phyloP scores from a whole-genome alignment of 1,140 invertebrate genomes.

The Asbolus verrucosus region DNA sequence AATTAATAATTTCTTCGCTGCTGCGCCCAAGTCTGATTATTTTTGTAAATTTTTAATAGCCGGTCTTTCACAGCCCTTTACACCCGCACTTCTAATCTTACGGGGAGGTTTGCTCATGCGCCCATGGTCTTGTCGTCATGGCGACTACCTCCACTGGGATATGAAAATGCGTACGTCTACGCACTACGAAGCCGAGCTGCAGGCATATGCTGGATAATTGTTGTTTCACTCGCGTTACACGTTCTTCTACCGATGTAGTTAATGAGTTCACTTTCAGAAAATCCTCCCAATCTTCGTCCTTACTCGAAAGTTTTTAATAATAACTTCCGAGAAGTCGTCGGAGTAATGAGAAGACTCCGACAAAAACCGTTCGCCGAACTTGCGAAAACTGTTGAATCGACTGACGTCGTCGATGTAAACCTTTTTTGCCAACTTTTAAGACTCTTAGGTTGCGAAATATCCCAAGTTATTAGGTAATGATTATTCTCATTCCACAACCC shows the following conservation, averaged over 20 bases:
- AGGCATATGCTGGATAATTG: slow-evolving; percentile 21
- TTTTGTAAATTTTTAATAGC: slow-evolving; percentile 43
- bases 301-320: no score
- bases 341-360: no score
- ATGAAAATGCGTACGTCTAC: slow-evolving; percentile 46
- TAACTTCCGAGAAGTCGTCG: no score
- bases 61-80: slow-evolving; percentile 9
- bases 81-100: slow-evolving; percentile 19
- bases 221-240: not conserved
- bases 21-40: slow-evolving; percentile 16
- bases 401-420: no score
- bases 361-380: no score
- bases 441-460: no score
- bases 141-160: slow-evolving; percentile 50
- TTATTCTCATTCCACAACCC: no score
- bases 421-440: no score
- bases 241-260: not conserved
- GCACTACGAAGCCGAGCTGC: not conserved
- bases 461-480: no score
- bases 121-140: slow-evolving; percentile 43
- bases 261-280: not conserved
- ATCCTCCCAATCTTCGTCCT: no score
- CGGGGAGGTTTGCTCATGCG: slow-evolving; percentile 37
- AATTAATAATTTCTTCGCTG: not conserved
- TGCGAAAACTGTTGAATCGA: no score